Base-by-base conservation (phyloP, 2,113 vertebrate genomes). In the Gymnarchus niloticus region DNA sequence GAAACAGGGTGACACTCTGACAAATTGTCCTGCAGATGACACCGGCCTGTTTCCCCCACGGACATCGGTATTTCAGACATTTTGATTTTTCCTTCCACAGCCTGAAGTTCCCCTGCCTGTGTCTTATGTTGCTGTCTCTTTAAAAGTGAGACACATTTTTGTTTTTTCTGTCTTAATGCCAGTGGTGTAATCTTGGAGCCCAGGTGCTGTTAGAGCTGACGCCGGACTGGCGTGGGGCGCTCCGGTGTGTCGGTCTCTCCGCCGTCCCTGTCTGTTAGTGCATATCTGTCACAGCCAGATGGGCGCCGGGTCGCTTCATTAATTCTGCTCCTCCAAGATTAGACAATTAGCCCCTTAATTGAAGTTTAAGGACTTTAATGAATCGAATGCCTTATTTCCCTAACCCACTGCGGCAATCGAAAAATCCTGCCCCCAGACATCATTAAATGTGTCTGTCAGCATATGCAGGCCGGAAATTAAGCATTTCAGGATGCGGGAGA, bases 321-420 rank as follows among this genome's bases (percentile, higher is more conserved):
- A 91, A 86, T 90, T 89, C 84, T 85, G 49, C 86, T 89, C 88
- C 83, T 52, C 85, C 80, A 87, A 85, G 77, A 90, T 90, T 87
- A 85, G 88, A 89, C 91, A 90, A 92, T 92, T 91, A 90, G 73
- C 78, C 61, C 1, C 83, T 83, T 92, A 88, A 92, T 91, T 90
- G 88, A 81, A 88, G 85, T 90, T 91, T 92, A 90, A 92, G 86
- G 84, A 90, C 84, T 89, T 88, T 87, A 90, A 91, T 90, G 84
- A 87, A 69, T 86, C 77, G 88, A 85, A 89, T 23, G 65, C 48
- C 56, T 37, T 23, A 54, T 83, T 57, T 84, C 61, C 56, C n/a
- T 65, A 41, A 78, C 51, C 49, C 61, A 19, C 56, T 44, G 52
- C 28, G 73, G 48, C 23, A 25, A 41, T 83, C 54, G 56, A 23